These are phyloP conservation scores for Sturmia bella DNA, from an alignment of 2,888 invertebrate species.

Conservation along the genomic window DNA sequence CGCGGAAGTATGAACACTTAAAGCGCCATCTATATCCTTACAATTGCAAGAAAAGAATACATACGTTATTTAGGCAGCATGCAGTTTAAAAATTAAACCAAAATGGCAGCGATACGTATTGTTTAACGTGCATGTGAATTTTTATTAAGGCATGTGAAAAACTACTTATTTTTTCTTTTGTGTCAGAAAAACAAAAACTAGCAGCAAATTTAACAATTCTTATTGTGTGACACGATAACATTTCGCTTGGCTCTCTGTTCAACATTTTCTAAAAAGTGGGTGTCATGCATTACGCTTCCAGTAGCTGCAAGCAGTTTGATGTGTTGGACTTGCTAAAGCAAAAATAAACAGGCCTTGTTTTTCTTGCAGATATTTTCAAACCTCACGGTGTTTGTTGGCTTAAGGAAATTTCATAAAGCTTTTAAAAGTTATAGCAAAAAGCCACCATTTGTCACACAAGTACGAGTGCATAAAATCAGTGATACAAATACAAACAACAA, in stretches of 20 bases:
- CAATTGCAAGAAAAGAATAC: constrained; percentile 23
- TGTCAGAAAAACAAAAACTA: constrained; percentile 9
- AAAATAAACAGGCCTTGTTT: not conserved
- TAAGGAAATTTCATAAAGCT: constrained; percentile 39
- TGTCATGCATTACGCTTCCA: constrained; percentile 34
- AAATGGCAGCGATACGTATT: constrained; percentile 72
- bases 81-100: constrained; percentile 4
- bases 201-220: constrained; percentile 2
- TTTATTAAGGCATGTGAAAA: not conserved
- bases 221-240: constrained; percentile 55
- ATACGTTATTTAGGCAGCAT: constrained; percentile 6
- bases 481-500: constrained; percentile 12
- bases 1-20: constrained; percentile 52
- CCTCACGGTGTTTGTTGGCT: constrained; percentile 10
- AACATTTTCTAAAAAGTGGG: constrained; percentile 55
- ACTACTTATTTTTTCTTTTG: not conserved
- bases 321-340: not conserved
- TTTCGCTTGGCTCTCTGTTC: constrained; percentile 47
- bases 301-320: constrained; percentile 44
- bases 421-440: constrained; percentile 47
- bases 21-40: constrained; percentile 67
- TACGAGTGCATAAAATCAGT: constrained; percentile 10
- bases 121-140: constrained; percentile 43
- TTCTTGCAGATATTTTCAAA: constrained; percentile 7
- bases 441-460: constrained; percentile 57